phyloP scores from a whole-genome alignment of 2,113 vertebrate species.

The Chamaetylas fuelleborni region DNA sequence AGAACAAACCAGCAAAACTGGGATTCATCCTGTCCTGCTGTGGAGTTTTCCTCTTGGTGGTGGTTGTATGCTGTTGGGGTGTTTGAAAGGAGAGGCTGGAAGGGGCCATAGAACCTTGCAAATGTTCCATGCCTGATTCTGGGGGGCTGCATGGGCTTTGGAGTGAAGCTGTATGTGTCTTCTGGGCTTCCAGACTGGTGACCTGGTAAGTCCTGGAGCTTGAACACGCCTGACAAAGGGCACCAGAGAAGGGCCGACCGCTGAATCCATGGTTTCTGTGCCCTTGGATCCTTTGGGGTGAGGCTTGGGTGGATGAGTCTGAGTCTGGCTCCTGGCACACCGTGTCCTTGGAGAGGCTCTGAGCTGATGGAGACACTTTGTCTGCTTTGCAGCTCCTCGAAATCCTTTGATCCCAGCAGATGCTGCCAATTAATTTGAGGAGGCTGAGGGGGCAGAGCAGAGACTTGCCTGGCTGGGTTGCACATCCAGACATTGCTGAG shows the following conservation, averaged over 20 bases:
- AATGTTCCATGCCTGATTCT: background rate
- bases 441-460: background rate
- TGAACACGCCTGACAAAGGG: accelerated
- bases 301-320: background rate
- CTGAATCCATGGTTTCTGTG: accelerated
- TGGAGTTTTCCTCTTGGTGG: background rate
- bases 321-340: background rate
- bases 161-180: background rate
- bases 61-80: accelerated
- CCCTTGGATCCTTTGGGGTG: background rate
- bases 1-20: background rate
- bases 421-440: background rate
- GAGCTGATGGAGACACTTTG: background rate
- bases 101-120: background rate
- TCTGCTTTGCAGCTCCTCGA: background rate
- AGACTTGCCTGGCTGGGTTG: accelerated
- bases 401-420: background rate
- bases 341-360: too few relatives aligned
- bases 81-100: background rate
- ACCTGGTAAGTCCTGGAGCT: background rate
- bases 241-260: accelerated
- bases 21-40: background rate
- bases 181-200: too few relatives aligned
- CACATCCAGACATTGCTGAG: too few relatives aligned
- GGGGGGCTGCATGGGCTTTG: accelerated